Evolutionary conservation across 1,140 invertebrate genomes (phyloP), one percentile per base, ranked within the genome.

Genomic region (Eupristina koningsbergeri): DNA sequence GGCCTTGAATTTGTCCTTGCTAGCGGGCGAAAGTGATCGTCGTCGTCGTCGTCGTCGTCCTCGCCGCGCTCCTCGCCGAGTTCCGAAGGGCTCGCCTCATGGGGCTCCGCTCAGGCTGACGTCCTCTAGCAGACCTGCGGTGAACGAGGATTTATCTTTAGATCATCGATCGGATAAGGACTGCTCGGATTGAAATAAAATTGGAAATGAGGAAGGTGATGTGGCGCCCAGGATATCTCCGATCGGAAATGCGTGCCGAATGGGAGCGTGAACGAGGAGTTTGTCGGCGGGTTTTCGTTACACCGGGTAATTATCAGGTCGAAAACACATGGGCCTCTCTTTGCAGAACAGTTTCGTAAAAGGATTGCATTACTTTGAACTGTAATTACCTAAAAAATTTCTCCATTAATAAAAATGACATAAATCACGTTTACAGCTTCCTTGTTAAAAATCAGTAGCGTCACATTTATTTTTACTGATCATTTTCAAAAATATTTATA

Each of bases 11-110:
- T 15, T 9, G 29, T 45, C 47, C 13, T 39, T 58, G 15, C n/a
- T 36, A 63, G 17, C 39, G 76, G 61, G 31, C 45, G 26, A 7
- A 26, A 9, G 13, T 41, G n/a, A 0, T 34, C 29, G 2, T 58
- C 11, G 34, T n/a, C n/a, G n/a, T n/a, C 31, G n/a, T 36, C 31
- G 15, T n/a, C n/a, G 15, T 67, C 63, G 78, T 22, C n/a, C 50
- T 50, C 39, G 22, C 34, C 76, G 73, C 26, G n/a, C 73, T 74
- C 73, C 73, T 47, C 41, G 73, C 73, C 73, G 45, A 31, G 31
- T 22, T 34, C 11, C 50, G 74, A 22, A 9, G 19, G 47, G 26
- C 76, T 8, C 69, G 69, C 82, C 82, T 84, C 76, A 84, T 84
- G 75, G 47, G 64, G 50, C 81, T 45, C 77, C 53, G 22, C 53